These are phyloP conservation scores for Petrocephalus zakoni DNA, from an alignment of 2,113 vertebrate species.

Conservation along the genomic window DNA sequence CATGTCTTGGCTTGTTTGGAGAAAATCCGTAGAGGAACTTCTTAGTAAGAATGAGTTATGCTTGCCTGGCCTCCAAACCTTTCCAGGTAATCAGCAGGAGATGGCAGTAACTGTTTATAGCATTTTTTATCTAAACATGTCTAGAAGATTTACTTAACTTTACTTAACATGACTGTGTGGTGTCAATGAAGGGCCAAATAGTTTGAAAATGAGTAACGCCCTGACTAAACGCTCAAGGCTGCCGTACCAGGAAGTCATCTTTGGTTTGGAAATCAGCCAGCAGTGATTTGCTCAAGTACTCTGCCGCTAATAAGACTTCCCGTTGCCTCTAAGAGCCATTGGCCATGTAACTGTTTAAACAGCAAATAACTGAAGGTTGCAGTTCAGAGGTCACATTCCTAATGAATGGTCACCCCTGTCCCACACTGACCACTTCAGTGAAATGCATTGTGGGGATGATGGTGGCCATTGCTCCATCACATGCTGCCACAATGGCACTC, in stretches of 20 bases:
- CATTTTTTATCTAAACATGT: not conserved
- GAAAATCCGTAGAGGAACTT: not conserved
- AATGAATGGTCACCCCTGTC: not conserved
- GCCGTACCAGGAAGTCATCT: conserved; percentile 35
- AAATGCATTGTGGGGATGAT: conserved; percentile 8
- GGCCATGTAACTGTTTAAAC: conserved; percentile 29
- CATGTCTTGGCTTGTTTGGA: not conserved
- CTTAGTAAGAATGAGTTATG: not conserved
- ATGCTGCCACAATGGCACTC: not conserved
- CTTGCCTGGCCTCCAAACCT: not conserved
- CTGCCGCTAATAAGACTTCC: conserved; percentile 38
- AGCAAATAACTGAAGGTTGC: conserved; percentile 14
- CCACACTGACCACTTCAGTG: not conserved
- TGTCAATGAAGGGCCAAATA: not conserved
- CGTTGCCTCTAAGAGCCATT: conserved; percentile 31
- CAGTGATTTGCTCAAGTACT: conserved; percentile 23
- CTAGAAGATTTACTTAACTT: not conserved
- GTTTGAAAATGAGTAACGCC: not conserved
- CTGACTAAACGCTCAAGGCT: conserved; percentile 32
- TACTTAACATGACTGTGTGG: not conserved
- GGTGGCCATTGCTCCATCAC: not conserved
- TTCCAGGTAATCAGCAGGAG: not conserved
- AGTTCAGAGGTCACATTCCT: conserved; percentile 17
- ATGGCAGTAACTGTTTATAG: not conserved
- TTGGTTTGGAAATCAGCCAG: conserved; percentile 23